Evolutionary conservation across 2,888 invertebrate species (phyloP).

Genomic region (Dione vanillae): DNA sequence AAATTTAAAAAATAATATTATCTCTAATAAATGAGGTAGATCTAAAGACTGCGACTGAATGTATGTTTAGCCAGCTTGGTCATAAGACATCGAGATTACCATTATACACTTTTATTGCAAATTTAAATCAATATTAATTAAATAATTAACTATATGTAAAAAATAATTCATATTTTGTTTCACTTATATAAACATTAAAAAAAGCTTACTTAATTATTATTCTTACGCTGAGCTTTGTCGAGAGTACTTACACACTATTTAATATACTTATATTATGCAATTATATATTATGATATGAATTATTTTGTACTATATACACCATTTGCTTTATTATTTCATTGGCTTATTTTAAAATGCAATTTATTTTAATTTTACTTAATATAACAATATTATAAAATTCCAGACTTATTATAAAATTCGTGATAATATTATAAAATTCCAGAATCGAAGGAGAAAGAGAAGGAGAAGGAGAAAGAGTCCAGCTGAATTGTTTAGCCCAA

Average conservation of each 20-base stretch:
- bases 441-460: constrained; percentile 88
- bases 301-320: background rate
- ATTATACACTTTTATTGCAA: background rate
- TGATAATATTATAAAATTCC: constrained; percentile 61
- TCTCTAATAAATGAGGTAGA: background rate
- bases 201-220: background rate
- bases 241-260: too few species aligned
- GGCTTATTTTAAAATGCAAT: background rate
- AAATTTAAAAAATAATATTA: too few species aligned
- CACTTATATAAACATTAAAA: background rate
- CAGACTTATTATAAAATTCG: constrained; percentile 77
- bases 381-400: constrained; percentile 55
- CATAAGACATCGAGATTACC: constrained; percentile 65
- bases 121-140: background rate
- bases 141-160: background rate
- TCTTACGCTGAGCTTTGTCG: constrained; percentile 13
- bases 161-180: constrained; percentile 7
- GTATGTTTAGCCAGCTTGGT: constrained; percentile 75
- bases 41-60: constrained; percentile 64
- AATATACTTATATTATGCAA: background rate
- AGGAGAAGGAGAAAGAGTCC: constrained; percentile 88
- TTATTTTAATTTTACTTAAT: background rate
- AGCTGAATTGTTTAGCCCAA: constrained; percentile 84
- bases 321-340: background rate
- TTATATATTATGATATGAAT: constrained; percentile 10